These are phyloP conservation scores for Zapornia atra DNA, from an alignment of 2,113 vertebrate species.

Conservation along the genomic window DNA sequence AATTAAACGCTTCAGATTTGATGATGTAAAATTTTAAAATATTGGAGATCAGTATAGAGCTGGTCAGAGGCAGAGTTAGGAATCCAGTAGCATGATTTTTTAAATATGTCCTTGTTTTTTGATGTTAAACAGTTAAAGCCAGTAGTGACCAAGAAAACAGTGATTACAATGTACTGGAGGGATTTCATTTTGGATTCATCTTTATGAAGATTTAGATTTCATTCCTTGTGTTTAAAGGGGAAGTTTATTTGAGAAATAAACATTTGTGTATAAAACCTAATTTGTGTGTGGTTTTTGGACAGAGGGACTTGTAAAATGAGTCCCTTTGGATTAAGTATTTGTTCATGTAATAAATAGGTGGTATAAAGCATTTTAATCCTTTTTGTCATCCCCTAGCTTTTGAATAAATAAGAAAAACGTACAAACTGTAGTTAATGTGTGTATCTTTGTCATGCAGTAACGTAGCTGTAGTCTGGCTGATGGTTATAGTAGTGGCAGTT, in stretches of 20 bases:
- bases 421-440: constrained; percentile 54
- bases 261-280: constrained; percentile 94
- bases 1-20: constrained; percentile 76
- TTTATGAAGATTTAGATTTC: constrained; percentile 82
- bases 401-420: constrained; percentile 73
- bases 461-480: not conserved
- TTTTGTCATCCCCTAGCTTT: constrained; percentile 75
- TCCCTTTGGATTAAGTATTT: constrained; percentile 61
- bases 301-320: constrained; percentile 69
- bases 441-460: constrained; percentile 31
- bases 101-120: constrained; percentile 81
- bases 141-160: constrained; percentile 82
- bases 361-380: constrained; percentile 64
- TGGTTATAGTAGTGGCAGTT: not conserved
- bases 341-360: constrained; percentile 69
- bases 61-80: constrained; percentile 79
- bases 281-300: constrained; percentile 75
- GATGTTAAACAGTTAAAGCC: constrained; percentile 80
- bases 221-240: constrained; percentile 89
- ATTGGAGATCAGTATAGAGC: constrained; percentile 72
- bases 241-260: constrained; percentile 98
- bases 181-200: constrained; percentile 78
- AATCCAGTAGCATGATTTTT: constrained; percentile 84
- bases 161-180: constrained; percentile 77
- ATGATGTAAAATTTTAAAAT: constrained; percentile 79